A percentile compares a stretch with the other conserved stretches of the same genome.
phyloP scores from a whole-genome alignment of 2,888 invertebrate genomes.

The Hedychridium roseum region DNA sequence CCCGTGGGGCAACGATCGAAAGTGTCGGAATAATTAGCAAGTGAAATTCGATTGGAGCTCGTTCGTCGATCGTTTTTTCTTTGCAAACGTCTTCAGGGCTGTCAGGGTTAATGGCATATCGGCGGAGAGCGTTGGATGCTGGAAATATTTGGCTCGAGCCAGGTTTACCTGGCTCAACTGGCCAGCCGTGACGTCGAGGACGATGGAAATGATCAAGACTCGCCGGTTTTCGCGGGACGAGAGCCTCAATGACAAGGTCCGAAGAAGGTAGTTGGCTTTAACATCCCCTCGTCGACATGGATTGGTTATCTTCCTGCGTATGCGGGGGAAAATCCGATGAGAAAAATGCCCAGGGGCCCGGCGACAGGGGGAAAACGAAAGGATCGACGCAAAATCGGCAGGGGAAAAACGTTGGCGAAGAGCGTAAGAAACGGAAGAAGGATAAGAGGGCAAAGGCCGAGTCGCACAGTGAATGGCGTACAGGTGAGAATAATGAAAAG shows the following conservation, averaged over 20 bases:
- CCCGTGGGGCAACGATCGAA: no score
- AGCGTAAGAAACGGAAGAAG: constrained; percentile 3
- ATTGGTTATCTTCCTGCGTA: constrained; percentile 23
- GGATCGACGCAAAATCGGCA: background rate
- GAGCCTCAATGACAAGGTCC: no score
- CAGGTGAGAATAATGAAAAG: no score
- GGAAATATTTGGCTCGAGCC: background rate
- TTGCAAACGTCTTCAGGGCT: background rate
- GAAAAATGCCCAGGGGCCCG: background rate
- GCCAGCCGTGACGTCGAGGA: background rate
- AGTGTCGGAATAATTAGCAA: no score
- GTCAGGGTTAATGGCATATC: background rate
- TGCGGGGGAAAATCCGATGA: constrained; percentile 12
- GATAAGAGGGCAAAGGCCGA: background rate
- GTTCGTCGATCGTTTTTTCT: no score
- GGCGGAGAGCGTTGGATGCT: no score
- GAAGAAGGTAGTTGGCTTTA: no score
- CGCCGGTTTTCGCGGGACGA: no score
- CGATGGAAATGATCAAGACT: background rate
- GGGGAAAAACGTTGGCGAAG: background rate
- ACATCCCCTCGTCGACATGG: constrained; percentile 13
- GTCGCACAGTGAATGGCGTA: no score
- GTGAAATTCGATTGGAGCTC: no score
- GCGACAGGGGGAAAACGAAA: background rate
- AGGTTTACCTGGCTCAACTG: background rate